These are phyloP conservation scores for Drosophila takahashii DNA, from an alignment of 1,140 invertebrate genomes.

Conservation along the genomic window DNA sequence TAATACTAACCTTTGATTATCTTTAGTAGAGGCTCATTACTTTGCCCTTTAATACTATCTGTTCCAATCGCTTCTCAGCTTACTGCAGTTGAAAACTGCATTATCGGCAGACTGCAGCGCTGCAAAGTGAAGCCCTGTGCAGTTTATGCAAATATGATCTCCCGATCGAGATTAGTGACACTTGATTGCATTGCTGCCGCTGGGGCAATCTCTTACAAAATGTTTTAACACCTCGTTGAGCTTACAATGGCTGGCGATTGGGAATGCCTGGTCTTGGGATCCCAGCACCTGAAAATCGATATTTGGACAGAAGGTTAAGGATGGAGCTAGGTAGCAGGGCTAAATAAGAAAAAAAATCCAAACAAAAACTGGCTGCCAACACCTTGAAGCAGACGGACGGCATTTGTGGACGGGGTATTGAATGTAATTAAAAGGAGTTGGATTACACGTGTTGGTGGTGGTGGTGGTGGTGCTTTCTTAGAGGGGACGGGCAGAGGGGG, in stretches of 20 bases:
- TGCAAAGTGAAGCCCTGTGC: conserved; percentile 14
- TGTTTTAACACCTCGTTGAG: conserved; percentile 75
- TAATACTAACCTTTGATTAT: background rate
- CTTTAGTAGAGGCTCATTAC: background rate
- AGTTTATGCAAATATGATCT: conserved; percentile 64
- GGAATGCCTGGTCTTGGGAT: background rate
- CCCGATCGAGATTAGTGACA: conserved; percentile 62
- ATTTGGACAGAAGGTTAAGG: conserved; percentile 62
- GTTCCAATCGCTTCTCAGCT: conserved; percentile 4
- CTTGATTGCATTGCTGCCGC: conserved; percentile 47
- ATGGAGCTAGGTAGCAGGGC: background rate
- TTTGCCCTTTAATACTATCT: background rate
- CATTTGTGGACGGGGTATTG: conserved; percentile 46
- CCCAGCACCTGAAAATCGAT: conserved; percentile 72
- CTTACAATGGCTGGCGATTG: conserved; percentile 40
- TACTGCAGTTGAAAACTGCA: conserved; percentile 18
- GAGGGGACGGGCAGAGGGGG: background rate
- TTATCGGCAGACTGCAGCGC: background rate
- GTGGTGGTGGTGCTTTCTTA: conserved; percentile 1
- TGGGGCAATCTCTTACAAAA: conserved; percentile 52
- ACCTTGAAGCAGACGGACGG: conserved; percentile 33
- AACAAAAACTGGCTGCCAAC: conserved; percentile 46
- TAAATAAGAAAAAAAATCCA: conserved; percentile 1
- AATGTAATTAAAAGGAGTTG: conserved; percentile 83
- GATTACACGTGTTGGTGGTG: conserved; percentile 65